Evolutionary conservation across 2,797 vertebrate species (phyloP).

Genomic region (Tenualosa thibaudeaui): DNA sequence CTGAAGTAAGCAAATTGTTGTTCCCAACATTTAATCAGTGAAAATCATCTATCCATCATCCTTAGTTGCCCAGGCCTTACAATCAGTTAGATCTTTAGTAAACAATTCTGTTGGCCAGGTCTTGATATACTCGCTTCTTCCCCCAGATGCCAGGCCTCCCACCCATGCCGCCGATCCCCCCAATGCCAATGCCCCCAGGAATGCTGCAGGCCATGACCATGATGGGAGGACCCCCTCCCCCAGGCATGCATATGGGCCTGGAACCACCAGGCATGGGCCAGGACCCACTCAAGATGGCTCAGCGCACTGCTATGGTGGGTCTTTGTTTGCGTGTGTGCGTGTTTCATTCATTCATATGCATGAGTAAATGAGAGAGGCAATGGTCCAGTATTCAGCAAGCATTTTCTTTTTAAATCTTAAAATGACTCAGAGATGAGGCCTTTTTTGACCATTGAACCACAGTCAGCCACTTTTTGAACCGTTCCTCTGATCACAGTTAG

Average conservation of each 20-base stretch:
- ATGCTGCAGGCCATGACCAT: conserved; percentile 80
- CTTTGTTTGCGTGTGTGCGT: conserved; percentile 49
- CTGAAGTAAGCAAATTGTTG: no score
- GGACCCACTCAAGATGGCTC: conserved; percentile 84
- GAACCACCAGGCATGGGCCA: conserved; percentile 77
- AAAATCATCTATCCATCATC: background rate
- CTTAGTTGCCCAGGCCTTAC: background rate
- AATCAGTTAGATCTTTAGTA: no score
- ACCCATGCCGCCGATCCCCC: conserved; percentile 78
- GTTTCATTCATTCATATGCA: background rate
- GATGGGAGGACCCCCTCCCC: conserved; percentile 80
- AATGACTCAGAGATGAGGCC: no score
- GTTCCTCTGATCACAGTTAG: no score
- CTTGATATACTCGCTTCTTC: background rate
- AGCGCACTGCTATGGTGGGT: conserved; percentile 80
- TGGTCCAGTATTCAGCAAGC: no score
- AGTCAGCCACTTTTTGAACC: no score
- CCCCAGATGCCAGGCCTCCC: conserved; percentile 70
- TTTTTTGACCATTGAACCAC: no score
- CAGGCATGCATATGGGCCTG: conserved; percentile 76
- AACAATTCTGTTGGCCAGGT: background rate
- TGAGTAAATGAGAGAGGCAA: no score
- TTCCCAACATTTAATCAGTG: no score
- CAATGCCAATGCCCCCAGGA: conserved; percentile 78
- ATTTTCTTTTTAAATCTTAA: no score